Conservation (phyloP, 2,797 vertebrate species). For the Danio choprae region DNA sequence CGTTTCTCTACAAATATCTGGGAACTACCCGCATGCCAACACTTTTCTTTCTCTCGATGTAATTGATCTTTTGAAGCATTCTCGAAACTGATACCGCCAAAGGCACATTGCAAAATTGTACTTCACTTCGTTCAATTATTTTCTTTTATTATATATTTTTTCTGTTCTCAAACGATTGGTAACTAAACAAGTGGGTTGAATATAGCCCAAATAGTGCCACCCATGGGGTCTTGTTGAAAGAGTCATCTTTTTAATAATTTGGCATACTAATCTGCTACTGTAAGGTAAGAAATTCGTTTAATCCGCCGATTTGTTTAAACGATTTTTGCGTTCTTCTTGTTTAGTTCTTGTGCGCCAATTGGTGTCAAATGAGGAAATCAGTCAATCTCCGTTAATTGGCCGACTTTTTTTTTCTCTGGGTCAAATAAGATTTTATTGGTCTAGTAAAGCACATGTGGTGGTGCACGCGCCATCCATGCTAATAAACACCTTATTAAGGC, state of each 20-base stretch:
- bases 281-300: neutral
- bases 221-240: neutral
- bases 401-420: neutral
- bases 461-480: neutral
- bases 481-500: neutral
- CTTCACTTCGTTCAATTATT: neutral
- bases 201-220: neutral
- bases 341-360: neutral
- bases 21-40: neutral
- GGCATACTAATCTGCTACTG: neutral
- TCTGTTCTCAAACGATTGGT: neutral
- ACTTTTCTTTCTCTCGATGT: neutral
- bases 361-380: constrained; percentile 17
- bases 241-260: neutral
- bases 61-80: constrained; percentile 12
- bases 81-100: neutral
- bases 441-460: constrained; percentile 2
- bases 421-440: constrained; percentile 4
- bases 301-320: neutral
- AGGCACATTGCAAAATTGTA: neutral
- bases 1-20: constrained; percentile 25
- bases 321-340: neutral
- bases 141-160: neutral
- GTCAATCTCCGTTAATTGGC: constrained; percentile 1
- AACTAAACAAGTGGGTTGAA: neutral